phyloP scores from a whole-genome alignment of 1,140 invertebrate species.

The Panulirus ornatus region DNA sequence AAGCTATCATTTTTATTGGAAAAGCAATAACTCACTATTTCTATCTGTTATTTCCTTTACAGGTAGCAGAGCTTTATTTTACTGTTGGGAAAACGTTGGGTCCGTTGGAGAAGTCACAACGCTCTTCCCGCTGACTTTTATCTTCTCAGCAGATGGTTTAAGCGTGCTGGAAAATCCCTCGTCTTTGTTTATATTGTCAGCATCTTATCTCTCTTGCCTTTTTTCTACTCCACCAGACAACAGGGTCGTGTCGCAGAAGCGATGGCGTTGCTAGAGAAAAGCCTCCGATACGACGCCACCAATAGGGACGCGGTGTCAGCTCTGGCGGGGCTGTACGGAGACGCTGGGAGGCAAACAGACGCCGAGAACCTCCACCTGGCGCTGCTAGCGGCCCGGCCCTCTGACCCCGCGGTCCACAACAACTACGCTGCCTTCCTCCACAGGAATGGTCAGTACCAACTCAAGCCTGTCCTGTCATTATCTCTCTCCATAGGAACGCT shows the following conservation, averaged over 20 bases:
- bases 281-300: slow-evolving; percentile 75
- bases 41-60: too few species aligned
- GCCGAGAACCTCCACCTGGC: slow-evolving; percentile 69
- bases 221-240: slow-evolving; percentile 62
- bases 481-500: too few species aligned
- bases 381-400: slow-evolving; percentile 51
- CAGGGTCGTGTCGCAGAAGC: slow-evolving; percentile 76
- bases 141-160: too few species aligned
- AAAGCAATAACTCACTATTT: too few species aligned
- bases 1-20: too few species aligned
- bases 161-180: too few species aligned
- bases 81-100: too few species aligned
- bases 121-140: too few species aligned
- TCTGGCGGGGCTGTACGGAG: slow-evolving; percentile 67
- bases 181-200: too few species aligned
- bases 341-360: slow-evolving; percentile 41
- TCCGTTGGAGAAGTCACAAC: slow-evolving; percentile 80
- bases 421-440: slow-evolving; percentile 74
- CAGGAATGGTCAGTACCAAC: slow-evolving; percentile 55
- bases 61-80: too few species aligned
- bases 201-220: not conserved
- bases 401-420: slow-evolving; percentile 67
- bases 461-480: too few species aligned
- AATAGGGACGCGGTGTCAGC: slow-evolving; percentile 75
- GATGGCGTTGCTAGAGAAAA: slow-evolving; percentile 76